These are phyloP conservation scores for Micropoecilia bifurca DNA, from an alignment of 2,797 vertebrate species.

Conservation along the genomic window DNA sequence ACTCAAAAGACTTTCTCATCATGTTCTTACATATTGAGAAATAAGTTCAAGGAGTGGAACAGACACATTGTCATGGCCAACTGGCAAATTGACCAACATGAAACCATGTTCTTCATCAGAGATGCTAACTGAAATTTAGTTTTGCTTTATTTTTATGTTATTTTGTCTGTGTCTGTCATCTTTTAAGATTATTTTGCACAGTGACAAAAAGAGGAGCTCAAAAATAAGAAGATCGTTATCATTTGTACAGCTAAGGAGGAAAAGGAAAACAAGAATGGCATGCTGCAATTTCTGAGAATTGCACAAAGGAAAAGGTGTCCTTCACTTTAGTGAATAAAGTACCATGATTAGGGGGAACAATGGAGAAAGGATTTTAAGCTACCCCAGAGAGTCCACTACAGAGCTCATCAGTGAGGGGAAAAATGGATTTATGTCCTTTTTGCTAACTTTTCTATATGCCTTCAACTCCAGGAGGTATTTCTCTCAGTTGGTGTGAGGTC, in stretches of 20 bases:
- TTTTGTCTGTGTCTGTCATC: background rate
- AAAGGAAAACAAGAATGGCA: background rate
- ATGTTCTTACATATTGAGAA: no score
- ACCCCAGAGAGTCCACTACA: constrained; percentile 18
- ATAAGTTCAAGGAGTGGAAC: no score
- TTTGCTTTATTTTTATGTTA: background rate
- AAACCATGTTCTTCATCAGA: no score
- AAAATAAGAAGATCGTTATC: background rate
- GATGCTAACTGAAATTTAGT: background rate
- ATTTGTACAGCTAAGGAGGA: background rate
- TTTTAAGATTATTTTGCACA: background rate
- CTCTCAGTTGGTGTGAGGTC: constrained; percentile 45
- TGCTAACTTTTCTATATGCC: constrained; percentile 16
- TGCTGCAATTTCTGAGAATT: constrained; percentile 9
- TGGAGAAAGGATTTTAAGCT: constrained; percentile 20
- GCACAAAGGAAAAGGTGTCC: constrained; percentile 24
- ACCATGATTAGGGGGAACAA: constrained; percentile 21
- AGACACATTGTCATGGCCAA: no score
- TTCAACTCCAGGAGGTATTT: constrained; percentile 13
- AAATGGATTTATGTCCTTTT: constrained; percentile 15
- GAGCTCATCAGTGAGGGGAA: constrained; percentile 16
- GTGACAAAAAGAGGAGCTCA: background rate
- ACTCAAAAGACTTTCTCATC: no score
- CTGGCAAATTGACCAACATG: no score
- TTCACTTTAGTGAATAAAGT: constrained; percentile 14